These are phyloP conservation scores for Yponomeuta plumbellus DNA, from an alignment of 2,888 invertebrate genomes.

Conservation along the genomic window DNA sequence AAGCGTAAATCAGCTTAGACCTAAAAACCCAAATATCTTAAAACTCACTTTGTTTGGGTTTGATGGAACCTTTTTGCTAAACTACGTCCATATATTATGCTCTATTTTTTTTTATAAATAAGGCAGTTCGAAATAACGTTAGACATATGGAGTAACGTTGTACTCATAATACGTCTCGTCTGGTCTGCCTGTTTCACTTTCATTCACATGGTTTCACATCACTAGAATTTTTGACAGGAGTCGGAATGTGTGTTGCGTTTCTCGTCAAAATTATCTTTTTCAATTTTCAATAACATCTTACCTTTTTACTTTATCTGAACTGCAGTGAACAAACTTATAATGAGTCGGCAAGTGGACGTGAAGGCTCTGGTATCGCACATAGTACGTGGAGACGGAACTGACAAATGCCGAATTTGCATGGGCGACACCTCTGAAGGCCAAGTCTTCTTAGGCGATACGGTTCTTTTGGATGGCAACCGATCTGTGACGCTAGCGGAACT, in stretches of 20 bases:
- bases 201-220: no score
- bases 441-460: slow-evolving; percentile 63
- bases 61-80: no score
- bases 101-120: no score
- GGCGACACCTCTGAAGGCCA: slow-evolving; percentile 66
- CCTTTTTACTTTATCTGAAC: neutral
- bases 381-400: slow-evolving; percentile 59
- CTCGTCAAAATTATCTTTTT: neutral
- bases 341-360: slow-evolving; percentile 60
- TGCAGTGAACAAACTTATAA: slow-evolving; percentile 24
- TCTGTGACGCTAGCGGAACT: slow-evolving; percentile 60
- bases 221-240: neutral
- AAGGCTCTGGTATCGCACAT: slow-evolving; percentile 68
- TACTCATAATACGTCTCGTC: no score
- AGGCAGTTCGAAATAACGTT: no score
- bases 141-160: no score
- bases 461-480: slow-evolving; percentile 64
- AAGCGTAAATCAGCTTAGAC: no score
- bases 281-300: neutral
- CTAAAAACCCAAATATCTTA: no score
- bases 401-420: slow-evolving; percentile 68
- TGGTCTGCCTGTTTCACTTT: no score
- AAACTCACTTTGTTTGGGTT: no score
- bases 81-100: no score
- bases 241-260: neutral